phyloP scores from a whole-genome alignment of 2,113 vertebrate species.

The Rafetus swinhoei region DNA sequence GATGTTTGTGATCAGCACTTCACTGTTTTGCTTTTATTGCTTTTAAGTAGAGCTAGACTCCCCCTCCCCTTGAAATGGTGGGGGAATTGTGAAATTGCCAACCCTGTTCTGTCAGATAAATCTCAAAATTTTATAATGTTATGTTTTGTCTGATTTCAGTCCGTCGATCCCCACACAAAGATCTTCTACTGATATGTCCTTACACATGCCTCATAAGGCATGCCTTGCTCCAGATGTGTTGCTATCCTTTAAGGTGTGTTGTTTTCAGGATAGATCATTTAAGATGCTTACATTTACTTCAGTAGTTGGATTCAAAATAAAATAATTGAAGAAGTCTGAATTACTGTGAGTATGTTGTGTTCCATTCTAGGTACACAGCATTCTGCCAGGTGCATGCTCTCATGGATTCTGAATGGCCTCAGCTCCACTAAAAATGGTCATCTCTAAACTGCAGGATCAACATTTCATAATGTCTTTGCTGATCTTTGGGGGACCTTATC shows the following conservation, averaged over 20 bases:
- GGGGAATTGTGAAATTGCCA: neutral
- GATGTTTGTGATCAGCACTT: neutral
- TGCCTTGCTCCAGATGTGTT: neutral
- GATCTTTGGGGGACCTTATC: rapidly evolving
- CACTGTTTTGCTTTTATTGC: neutral
- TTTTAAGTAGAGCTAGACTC: neutral
- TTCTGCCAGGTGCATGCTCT: neutral
- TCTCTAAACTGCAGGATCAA: rapidly evolving
- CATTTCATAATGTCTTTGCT: rapidly evolving
- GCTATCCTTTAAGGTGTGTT: neutral
- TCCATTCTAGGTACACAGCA: no score
- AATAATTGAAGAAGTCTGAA: neutral
- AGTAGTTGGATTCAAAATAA: neutral
- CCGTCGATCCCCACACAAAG: neutral
- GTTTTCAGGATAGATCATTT: neutral
- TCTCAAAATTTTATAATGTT: rapidly evolving
- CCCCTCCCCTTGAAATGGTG: neutral
- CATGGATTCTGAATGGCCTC: neutral
- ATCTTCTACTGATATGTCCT: neutral
- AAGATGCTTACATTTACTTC: neutral
- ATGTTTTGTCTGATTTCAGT: neutral
- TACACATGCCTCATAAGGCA: neutral
- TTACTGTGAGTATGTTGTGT: neutral
- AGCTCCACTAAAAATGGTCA: neutral
- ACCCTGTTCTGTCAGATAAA: neutral